A percentile compares a stretch with the other conserved stretches of the same genome.
These are phyloP conservation scores for Thymelicus lineola DNA, from an alignment of 2,888 invertebrate species.

Conservation along the genomic window DNA sequence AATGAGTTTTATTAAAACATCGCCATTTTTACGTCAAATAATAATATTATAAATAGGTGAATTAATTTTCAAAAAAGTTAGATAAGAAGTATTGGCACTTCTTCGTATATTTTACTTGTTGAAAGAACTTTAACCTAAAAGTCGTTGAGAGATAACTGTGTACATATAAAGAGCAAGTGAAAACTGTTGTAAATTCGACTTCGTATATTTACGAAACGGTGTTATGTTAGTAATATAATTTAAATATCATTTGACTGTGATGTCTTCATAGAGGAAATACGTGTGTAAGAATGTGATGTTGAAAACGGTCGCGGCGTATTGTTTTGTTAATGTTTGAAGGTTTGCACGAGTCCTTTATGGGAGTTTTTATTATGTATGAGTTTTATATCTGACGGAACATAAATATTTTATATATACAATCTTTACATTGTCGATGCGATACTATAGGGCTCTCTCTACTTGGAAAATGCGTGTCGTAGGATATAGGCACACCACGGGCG, in stretches of 20 bases:
- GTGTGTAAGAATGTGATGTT: constrained; percentile 72
- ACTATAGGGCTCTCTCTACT: too few relatives aligned
- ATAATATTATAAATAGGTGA: background rate
- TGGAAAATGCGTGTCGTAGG: too few relatives aligned
- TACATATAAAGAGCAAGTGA: constrained; percentile 46
- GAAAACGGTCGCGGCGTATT: constrained; percentile 60
- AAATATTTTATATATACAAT: background rate
- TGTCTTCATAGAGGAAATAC: constrained; percentile 82
- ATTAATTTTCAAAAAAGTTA: background rate
- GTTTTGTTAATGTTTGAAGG: constrained; percentile 68
- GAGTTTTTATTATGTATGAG: constrained; percentile 41
- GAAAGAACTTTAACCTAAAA: constrained; percentile 41
- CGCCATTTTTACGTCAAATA: too few relatives aligned
- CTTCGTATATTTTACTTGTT: background rate
- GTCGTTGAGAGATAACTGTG: constrained; percentile 43
- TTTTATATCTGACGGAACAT: constrained; percentile 8
- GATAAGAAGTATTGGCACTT: background rate
- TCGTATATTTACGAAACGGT: constrained; percentile 34
- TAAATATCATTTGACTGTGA: constrained; percentile 78
- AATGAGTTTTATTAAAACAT: too few relatives aligned
- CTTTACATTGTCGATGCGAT: too few relatives aligned
- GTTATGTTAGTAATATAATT: constrained; percentile 49
- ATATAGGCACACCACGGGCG: too few relatives aligned
- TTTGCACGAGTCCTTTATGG: constrained; percentile 58
- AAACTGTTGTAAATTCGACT: constrained; percentile 43